A percentile compares a stretch with the other conserved stretches of the same genome.
phyloP scores from a whole-genome alignment of 2,797 vertebrate species.

The Hoplostethus mediterraneus region DNA sequence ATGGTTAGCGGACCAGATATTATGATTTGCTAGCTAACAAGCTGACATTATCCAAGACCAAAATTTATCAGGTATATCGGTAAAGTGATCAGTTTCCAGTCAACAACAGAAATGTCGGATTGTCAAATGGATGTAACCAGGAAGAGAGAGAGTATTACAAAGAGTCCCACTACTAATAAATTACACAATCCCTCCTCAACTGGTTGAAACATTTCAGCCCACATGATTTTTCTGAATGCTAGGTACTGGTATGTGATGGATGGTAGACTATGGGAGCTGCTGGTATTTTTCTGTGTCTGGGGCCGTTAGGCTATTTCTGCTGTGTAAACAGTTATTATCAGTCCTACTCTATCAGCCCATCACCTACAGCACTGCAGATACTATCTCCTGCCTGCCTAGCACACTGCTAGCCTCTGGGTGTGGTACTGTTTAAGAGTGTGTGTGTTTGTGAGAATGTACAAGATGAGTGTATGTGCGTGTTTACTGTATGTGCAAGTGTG shows the following conservation, averaged over 20 bases:
- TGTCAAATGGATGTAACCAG: no score
- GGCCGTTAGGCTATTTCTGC: neutral
- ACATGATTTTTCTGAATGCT: neutral
- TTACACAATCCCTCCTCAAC: neutral
- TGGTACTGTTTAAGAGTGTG: constrained; percentile 13
- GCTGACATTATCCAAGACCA: no score
- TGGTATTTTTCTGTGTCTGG: neutral
- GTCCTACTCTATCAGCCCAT: constrained; percentile 20
- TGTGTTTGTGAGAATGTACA: neutral
- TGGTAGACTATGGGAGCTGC: neutral
- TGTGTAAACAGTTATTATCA: constrained; percentile 18
- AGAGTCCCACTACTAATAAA: no score
- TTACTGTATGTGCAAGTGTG: neutral
- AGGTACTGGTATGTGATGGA: neutral
- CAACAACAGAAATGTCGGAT: no score
- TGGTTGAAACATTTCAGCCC: neutral
- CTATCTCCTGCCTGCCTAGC: constrained; percentile 10
- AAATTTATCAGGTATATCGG: no score
- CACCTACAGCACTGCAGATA: constrained; percentile 35
- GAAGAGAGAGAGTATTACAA: neutral
- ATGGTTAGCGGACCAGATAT: no score
- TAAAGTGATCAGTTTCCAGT: no score
- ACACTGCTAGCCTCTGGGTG: constrained; percentile 7
- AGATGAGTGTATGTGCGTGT: neutral
- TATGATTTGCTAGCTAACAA: no score